These are phyloP conservation scores for Glossosoma conforme DNA, from an alignment of 1,140 invertebrate species.

Conservation along the genomic window DNA sequence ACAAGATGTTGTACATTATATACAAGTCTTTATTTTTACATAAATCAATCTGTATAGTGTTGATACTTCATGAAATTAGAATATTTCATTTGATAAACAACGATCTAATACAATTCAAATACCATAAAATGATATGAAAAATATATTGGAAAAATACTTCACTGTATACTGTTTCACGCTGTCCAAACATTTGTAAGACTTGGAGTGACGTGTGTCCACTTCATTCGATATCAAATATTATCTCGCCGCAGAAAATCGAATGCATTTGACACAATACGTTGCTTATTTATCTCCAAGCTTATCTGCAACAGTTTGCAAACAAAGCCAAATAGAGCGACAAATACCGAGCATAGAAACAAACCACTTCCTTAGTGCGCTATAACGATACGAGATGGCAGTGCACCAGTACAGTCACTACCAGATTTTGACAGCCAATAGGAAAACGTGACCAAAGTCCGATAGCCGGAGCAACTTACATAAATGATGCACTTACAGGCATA, in stretches of 20 bases:
- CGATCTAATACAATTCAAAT: too few species aligned
- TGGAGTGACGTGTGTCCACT: too few species aligned
- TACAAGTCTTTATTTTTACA: background rate
- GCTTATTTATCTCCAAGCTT: background rate
- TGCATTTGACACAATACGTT: background rate
- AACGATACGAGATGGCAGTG: constrained; percentile 6
- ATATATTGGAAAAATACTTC: too few species aligned
- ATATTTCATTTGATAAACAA: too few species aligned
- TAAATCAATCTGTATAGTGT: background rate
- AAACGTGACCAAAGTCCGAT: background rate
- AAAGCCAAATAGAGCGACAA: background rate
- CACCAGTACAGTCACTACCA: background rate
- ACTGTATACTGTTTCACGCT: too few species aligned
- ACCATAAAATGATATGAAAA: too few species aligned
- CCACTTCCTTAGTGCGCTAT: constrained; percentile 1
- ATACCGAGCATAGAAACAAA: constrained; percentile 6
- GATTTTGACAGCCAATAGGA: constrained; percentile 1
- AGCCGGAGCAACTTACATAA: too few species aligned
- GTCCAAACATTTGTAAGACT: too few species aligned
- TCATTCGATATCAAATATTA: too few species aligned
- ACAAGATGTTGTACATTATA: background rate
- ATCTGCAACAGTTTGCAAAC: constrained; percentile 1
- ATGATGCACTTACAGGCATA: too few species aligned
- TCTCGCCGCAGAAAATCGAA: too few species aligned
- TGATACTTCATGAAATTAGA: too few species aligned